These are phyloP conservation scores for Oxyruncus cristatus DNA, from an alignment of 2,113 vertebrate genomes.

Conservation along the genomic window DNA sequence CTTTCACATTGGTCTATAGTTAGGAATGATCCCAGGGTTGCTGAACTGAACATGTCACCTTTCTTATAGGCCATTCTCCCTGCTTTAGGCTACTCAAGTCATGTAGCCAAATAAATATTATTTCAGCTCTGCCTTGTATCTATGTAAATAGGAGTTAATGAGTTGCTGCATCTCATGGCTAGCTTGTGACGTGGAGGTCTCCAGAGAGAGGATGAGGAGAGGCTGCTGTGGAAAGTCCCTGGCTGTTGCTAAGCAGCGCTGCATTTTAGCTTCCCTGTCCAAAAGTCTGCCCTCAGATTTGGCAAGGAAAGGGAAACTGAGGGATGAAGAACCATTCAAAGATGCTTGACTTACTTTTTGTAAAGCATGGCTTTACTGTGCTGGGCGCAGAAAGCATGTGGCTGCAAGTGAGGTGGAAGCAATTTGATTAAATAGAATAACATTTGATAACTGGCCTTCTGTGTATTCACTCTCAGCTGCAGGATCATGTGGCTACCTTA, in stretches of 20 bases:
- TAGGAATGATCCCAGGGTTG: background rate
- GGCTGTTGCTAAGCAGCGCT: slow-evolving; percentile 33
- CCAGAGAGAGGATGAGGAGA: slow-evolving; percentile 42
- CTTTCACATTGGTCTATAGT: background rate
- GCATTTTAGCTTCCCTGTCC: background rate
- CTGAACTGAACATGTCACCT: background rate
- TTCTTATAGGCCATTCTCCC: background rate
- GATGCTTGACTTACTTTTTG: background rate
- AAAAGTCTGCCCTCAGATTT: background rate
- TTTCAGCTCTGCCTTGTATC: background rate
- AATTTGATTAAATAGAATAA: background rate
- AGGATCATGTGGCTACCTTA: background rate
- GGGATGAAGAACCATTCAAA: background rate
- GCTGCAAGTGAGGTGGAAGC: background rate
- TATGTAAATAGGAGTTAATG: slow-evolving; percentile 17
- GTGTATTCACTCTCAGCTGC: background rate
- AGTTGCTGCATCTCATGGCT: background rate
- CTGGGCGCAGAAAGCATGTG: background rate
- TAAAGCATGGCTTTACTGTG: background rate
- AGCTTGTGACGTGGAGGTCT: background rate
- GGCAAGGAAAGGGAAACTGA: background rate
- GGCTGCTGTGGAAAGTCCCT: slow-evolving; percentile 18
- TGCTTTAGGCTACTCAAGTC: background rate
- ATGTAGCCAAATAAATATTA: background rate
- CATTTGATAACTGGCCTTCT: background rate